phyloP scores from a whole-genome alignment of 1,140 invertebrate species.

The Drosophila suzukii region DNA sequence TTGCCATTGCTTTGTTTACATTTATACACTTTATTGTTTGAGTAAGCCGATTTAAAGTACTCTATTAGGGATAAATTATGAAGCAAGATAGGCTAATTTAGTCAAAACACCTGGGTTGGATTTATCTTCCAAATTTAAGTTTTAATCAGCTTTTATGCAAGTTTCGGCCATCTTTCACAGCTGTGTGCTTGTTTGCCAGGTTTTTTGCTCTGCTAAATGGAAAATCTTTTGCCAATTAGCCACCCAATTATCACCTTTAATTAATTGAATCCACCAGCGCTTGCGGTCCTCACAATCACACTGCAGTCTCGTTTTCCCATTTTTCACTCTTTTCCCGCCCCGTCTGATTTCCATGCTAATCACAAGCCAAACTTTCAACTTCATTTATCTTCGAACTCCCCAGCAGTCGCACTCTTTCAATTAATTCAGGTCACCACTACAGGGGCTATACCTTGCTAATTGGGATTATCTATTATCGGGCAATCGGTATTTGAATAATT shows the following conservation, averaged over 20 bases:
- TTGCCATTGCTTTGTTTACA: not conserved
- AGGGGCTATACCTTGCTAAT: conserved; percentile 22
- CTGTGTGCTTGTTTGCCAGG: too few relatives aligned
- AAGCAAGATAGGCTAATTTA: too few relatives aligned
- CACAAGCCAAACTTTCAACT: conserved; percentile 44
- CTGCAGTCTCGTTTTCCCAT: not conserved
- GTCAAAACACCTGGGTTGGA: too few relatives aligned
- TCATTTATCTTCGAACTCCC: conserved; percentile 25
- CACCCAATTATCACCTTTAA: conserved; percentile 25
- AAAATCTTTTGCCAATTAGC: conserved; percentile 15
- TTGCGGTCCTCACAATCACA: conserved; percentile 1
- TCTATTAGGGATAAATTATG: too few relatives aligned
- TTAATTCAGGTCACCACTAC: conserved; percentile 28
- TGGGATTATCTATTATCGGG: conserved; percentile 51
- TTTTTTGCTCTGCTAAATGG: not conserved
- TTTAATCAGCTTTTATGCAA: too few relatives aligned
- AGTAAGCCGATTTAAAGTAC: too few relatives aligned
- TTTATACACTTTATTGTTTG: too few relatives aligned
- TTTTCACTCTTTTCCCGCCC: not conserved
- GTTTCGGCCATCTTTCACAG: too few relatives aligned
- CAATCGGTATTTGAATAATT: conserved; percentile 49
- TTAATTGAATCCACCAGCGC: conserved; percentile 21
- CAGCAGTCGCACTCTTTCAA: conserved; percentile 23
- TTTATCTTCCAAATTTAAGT: too few relatives aligned
- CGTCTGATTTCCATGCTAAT: conserved; percentile 41